A percentile compares a stretch with the other conserved stretches of the same genome.
Conservation (phyloP, 2,113 vertebrate genomes). For the Myxocyprinus asiaticus region DNA sequence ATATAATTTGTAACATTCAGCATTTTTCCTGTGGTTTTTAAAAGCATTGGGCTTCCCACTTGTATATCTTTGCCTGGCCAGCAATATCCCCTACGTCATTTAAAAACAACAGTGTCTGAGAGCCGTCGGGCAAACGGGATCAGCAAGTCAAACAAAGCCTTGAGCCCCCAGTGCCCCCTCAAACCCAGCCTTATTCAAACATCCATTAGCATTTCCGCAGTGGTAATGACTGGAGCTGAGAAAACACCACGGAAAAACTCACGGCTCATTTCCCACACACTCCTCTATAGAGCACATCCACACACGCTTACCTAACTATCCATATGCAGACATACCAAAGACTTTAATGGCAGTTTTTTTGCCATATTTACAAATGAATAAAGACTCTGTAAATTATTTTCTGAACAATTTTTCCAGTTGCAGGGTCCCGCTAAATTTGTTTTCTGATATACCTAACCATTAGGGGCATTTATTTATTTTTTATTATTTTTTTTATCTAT, state of each 20-base stretch:
- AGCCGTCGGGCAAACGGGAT: slow-evolving; percentile 44
- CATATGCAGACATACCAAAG: too few relatives aligned
- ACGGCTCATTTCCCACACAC: slow-evolving; percentile 40
- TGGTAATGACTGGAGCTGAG: slow-evolving; percentile 49
- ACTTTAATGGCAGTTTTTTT: too few relatives aligned
- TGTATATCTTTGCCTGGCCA: slow-evolving; percentile 45
- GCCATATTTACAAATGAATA: too few relatives aligned
- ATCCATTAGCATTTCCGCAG: slow-evolving; percentile 56
- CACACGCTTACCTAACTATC: neutral
- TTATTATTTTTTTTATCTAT: too few relatives aligned
- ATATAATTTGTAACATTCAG: slow-evolving; percentile 51
- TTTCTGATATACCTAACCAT: too few relatives aligned
- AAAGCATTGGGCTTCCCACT: slow-evolving; percentile 33
- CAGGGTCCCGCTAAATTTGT: too few relatives aligned
- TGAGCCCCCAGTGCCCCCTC: slow-evolving; percentile 38
- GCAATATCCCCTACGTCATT: slow-evolving; percentile 51
- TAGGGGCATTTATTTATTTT: too few relatives aligned
- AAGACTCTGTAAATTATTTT: too few relatives aligned
- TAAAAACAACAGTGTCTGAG: slow-evolving; percentile 49
- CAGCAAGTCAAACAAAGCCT: slow-evolving; percentile 48
- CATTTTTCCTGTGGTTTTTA: slow-evolving; percentile 40
- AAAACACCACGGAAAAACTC: slow-evolving; percentile 50
- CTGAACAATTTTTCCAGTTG: too few relatives aligned
- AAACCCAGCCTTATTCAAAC: slow-evolving; percentile 47
- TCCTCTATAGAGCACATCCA: neutral